Base-by-base conservation (phyloP, 2,113 vertebrate genomes). In the Aythya baeri region DNA sequence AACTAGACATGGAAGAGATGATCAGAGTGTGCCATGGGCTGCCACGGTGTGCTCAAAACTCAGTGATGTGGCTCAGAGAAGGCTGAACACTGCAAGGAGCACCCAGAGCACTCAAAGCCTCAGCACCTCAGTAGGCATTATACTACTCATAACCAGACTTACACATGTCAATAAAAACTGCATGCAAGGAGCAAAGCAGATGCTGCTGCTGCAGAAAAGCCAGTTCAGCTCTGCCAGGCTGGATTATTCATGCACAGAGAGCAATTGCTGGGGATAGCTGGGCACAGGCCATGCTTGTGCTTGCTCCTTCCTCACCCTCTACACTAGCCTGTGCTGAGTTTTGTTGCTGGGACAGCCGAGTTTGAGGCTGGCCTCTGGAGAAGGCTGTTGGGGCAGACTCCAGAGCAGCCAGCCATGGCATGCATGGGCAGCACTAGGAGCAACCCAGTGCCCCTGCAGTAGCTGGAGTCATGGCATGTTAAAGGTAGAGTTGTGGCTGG, bases 391-490 rank as follows among this genome's bases (percentile, higher is more conserved):
- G 32, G 54, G 49, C 59, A 77, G 57, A 1, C 8, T 18, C 13
- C 7, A 41, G 41, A 38, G 49, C 2, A 2, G 32, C n/a, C 70
- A 61, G 29, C 8, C 7, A 4, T 0, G 29, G 29, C 73, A 52
- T 41, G 29, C 73, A 52, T 41, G 34, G 70, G 49, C 70, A 63
- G 65, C 0, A 0, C 59, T 36, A 70, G 70, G 49, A 77, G 49
- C 59, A 44, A 44, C 29, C 61, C 15, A 5, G 71, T 6, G 43
- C 6, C 29, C 17, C 67, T 22, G 57, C 38, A 52, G n/a, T 8
- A 36, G 61, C 49, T 2, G 3, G 15, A 13, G 57, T 62, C 29
- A 12, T 0, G 7, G 32, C 44, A 7, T 0, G 25, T 5, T 31
- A 32, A 55, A 66, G 32, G 36, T 0, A 23, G 17, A 32, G 4